phyloP scores from a whole-genome alignment of 2,797 vertebrate genomes.

The Neopelma chrysocephalum region DNA sequence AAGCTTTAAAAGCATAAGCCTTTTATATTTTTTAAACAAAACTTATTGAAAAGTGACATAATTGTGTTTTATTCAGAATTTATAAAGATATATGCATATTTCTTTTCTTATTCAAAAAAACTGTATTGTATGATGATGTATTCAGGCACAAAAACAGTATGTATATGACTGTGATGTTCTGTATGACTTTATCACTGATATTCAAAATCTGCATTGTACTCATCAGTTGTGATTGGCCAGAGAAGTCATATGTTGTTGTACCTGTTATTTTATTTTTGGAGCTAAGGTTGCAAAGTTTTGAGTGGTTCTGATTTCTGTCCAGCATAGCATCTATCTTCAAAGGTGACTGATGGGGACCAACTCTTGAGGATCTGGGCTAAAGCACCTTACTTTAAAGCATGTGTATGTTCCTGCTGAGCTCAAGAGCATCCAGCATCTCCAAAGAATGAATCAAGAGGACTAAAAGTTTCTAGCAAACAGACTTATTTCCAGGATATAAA shows the following conservation, averaged over 20 bases:
- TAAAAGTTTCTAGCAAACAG: too few relatives aligned
- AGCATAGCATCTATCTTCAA: neutral
- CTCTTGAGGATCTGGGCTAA: neutral
- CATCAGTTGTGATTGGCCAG: neutral
- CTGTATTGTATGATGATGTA: too few relatives aligned
- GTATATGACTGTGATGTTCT: too few relatives aligned
- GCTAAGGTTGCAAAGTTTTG: too few relatives aligned
- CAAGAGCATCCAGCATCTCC: neutral
- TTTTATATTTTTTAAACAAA: too few relatives aligned
- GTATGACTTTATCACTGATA: neutral
- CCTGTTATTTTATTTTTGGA: neutral
- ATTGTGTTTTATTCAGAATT: too few relatives aligned
- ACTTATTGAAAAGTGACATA: too few relatives aligned
- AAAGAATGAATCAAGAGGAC: neutral
- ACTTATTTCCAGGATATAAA: neutral
- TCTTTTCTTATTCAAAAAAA: too few relatives aligned
- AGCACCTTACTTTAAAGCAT: neutral
- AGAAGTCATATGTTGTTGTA: neutral
- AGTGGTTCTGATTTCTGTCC: too few relatives aligned
- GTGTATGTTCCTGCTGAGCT: neutral
- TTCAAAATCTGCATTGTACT: neutral
- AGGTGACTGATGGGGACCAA: neutral
- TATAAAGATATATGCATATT: too few relatives aligned
- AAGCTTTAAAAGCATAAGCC: too few relatives aligned
- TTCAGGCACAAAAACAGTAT: too few relatives aligned